Conservation (phyloP, 1,140 invertebrate genomes). For the Aphelenchoides avenae region DNA sequence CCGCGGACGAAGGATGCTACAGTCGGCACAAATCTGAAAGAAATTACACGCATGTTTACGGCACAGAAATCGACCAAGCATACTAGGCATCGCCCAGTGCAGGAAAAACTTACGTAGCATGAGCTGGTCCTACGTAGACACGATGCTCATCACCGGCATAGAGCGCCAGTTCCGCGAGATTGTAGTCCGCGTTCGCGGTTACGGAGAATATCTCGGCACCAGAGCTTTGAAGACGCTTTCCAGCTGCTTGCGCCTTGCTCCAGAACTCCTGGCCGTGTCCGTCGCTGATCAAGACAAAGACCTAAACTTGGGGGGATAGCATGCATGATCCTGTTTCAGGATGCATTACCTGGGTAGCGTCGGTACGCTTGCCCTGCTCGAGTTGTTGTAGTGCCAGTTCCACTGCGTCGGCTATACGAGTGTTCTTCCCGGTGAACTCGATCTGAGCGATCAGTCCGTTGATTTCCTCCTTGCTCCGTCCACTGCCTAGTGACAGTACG, state of each 20-base stretch:
- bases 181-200: slow-evolving; percentile 28
- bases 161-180: slow-evolving; percentile 23
- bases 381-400: slow-evolving; percentile 42
- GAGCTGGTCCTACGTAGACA: slow-evolving; percentile 23
- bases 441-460: slow-evolving; percentile 19
- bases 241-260: slow-evolving; percentile 39
- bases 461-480: slow-evolving; percentile 10
- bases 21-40: too few species aligned
- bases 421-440: slow-evolving; percentile 43
- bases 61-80: too few species aligned
- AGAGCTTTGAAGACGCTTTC: slow-evolving; percentile 18
- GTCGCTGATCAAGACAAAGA: slow-evolving; percentile 45
- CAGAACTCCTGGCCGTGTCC: slow-evolving; percentile 48
- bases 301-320: slow-evolving; percentile 11
- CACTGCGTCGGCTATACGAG: slow-evolving; percentile 44
- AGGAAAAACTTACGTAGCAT: slow-evolving; percentile 3
- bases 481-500: slow-evolving; percentile 7
- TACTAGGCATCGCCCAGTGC: too few species aligned
- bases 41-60: too few species aligned
- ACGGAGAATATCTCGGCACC: slow-evolving; percentile 20
- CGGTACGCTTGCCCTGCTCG: slow-evolving; percentile 16
- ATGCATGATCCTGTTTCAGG: not conserved
- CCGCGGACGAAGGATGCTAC: too few species aligned
- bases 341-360: slow-evolving; percentile 27
- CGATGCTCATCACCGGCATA: slow-evolving; percentile 18